Evolutionary conservation across 64 coral and sea anemone genomes (phyloP).

Genomic region (Platygyra sinensis): DNA sequence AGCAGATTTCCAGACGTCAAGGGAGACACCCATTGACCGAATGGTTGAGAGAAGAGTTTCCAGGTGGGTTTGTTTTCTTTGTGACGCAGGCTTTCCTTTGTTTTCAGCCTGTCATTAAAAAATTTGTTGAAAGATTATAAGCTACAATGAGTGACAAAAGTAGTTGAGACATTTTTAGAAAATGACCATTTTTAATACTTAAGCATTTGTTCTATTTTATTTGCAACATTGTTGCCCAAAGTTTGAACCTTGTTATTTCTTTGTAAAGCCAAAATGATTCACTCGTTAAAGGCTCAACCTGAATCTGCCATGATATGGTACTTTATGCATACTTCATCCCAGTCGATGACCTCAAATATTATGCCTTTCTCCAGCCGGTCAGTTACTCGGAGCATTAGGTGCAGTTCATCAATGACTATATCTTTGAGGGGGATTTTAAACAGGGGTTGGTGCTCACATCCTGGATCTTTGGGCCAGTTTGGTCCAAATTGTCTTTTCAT

Average conservation of each 20-base stretch:
- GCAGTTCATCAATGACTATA: slow-evolving; percentile 17
- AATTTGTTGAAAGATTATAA: too few species aligned
- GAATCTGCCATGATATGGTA: too few species aligned
- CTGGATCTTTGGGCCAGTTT: slow-evolving; percentile 23
- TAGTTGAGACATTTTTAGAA: too few species aligned
- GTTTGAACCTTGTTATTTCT: too few species aligned
- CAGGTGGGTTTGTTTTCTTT: slow-evolving; percentile 20
- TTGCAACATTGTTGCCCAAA: not conserved
- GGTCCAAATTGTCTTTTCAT: slow-evolving; percentile 45
- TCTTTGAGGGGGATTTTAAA: slow-evolving; percentile 24
- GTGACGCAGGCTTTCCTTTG: slow-evolving; percentile 28
- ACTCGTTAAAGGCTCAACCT: too few species aligned
- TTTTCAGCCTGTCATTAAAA: slow-evolving; percentile 34
- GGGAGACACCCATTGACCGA: slow-evolving; percentile 22
- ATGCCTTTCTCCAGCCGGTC: slow-evolving; percentile 24
- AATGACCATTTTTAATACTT: too few species aligned
- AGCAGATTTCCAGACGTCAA: slow-evolving; percentile 25
- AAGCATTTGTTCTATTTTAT: too few species aligned
- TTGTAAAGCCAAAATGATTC: too few species aligned
- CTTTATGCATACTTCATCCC: slow-evolving; percentile 33
- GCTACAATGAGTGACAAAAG: too few species aligned
- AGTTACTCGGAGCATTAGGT: slow-evolving; percentile 41
- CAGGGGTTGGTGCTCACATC: slow-evolving; percentile 31
- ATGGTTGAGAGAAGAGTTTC: slow-evolving; percentile 17
- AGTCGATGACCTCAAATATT: slow-evolving; percentile 40